These are phyloP conservation scores for Hydrolagus colliei DNA, from an alignment of 2,797 vertebrate genomes.

Conservation along the genomic window DNA sequence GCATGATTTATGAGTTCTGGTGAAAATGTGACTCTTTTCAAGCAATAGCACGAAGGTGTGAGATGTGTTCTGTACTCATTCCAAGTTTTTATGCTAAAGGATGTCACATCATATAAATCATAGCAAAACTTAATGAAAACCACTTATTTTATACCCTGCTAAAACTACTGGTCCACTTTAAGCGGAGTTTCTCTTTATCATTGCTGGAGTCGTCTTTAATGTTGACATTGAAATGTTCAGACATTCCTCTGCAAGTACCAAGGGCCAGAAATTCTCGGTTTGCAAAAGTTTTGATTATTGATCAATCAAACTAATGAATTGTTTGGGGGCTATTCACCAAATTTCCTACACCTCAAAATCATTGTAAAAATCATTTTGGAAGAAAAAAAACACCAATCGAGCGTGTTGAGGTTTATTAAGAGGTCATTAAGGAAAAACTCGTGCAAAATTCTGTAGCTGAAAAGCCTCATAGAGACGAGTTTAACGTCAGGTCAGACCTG, in stretches of 20 bases:
- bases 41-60: conserved; percentile 52
- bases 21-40: conserved; percentile 48
- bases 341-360: too few species aligned
- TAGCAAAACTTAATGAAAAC: conserved; percentile 36
- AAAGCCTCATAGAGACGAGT: too few species aligned
- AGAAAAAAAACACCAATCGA: too few species aligned
- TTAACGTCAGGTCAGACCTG: too few species aligned
- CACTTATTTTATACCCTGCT: conserved; percentile 33
- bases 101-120: conserved; percentile 74
- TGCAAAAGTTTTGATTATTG: too few species aligned
- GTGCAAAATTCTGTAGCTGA: too few species aligned
- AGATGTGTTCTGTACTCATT: conserved; percentile 72
- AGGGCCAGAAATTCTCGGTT: too few species aligned
- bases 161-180: conserved; percentile 34
- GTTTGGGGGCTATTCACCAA: too few species aligned
- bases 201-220: conserved; percentile 12
- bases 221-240: conserved; percentile 18
- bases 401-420: too few species aligned
- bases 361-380: too few species aligned
- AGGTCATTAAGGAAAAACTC: too few species aligned
- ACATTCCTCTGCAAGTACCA: not conserved
- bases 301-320: too few species aligned
- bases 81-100: conserved; percentile 66
- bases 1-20: conserved; percentile 71
- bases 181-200: conserved; percentile 34